A percentile compares a stretch with the other conserved stretches of the same genome.
Evolutionary conservation across 1,140 invertebrate genomes (phyloP).

Genomic region (Parapsyche elsis): DNA sequence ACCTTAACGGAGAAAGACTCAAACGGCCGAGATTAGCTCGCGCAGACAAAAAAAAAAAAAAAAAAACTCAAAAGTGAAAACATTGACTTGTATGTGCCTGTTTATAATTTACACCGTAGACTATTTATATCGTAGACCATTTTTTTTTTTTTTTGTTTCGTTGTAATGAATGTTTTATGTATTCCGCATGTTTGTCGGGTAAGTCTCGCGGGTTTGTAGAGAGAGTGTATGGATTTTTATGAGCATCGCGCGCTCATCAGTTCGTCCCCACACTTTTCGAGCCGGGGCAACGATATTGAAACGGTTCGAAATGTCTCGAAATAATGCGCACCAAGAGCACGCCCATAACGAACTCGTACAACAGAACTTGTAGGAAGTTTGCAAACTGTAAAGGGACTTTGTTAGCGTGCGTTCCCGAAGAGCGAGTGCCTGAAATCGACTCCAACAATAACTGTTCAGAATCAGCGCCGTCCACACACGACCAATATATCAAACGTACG

Average conservation of each 20-base stretch:
- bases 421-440: slow-evolving; percentile 44
- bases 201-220: no score
- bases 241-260: no score
- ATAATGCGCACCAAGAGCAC: slow-evolving; percentile 56
- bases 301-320: slow-evolving; percentile 9
- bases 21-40: no score
- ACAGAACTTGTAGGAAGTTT: slow-evolving; percentile 10
- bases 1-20: slow-evolving; percentile 22
- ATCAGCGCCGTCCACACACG: slow-evolving; percentile 10
- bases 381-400: slow-evolving; percentile 25
- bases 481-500: slow-evolving; percentile 52
- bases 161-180: neutral
- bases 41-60: neutral
- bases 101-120: no score
- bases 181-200: neutral
- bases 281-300: neutral
- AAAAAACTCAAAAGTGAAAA: neutral
- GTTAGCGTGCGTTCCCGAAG: slow-evolving; percentile 28
- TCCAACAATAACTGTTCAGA: slow-evolving; percentile 54
- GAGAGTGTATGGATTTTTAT: no score
- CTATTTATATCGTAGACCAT: neutral
- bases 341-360: slow-evolving; percentile 44
- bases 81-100: neutral
- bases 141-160: neutral
- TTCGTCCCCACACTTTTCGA: no score